Evolutionary conservation across 1,140 invertebrate species (phyloP), one percentile per base, ranked within the genome.

Genomic region (Stegodyphus mimosarum): DNA sequence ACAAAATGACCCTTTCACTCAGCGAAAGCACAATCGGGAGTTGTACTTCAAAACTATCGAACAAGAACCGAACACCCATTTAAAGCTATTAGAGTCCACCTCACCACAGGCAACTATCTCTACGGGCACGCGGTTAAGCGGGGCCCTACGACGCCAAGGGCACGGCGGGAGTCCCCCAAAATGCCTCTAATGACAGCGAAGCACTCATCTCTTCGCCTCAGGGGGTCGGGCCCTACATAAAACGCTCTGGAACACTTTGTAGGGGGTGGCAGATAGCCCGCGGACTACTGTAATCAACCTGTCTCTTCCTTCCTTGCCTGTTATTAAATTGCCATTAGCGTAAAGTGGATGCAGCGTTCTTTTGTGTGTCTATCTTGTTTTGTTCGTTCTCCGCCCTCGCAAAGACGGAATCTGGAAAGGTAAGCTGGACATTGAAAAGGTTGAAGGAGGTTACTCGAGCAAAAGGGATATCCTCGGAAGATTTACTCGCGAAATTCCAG

Each of bases 281-380:
- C 64, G n/a, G 78, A 80, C 78, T 55, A 71, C 78, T 52, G 78
- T 80, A 80, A 80, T 80, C 78, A 80, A 80, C 67, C 78, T 80
- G 78, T 80, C 77, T 71, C 7, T 53, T 49, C 60, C 10, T 63
- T 15, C 48, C 60, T 18, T 7, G 51, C 64, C 11, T 80, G 78
- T 80, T 71, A 80, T 80, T 80, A 80, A 63, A 71, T 80, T 80
- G 67, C 78, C 53, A 80, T 80, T 80, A 80, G 67, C 17, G 50
- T 60, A 69, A 76, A 76, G 74, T 78, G 50, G 76, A 67, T 17
- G 52, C 78, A 80, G 76, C 53, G 17, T 66, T 60, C 15, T 60
- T 60, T 60, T 60, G 9, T 60, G 9, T 60, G 9, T 5, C 55
- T 60, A 2, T 60, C 15, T 60, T 60, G 9, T 60, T 15, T 15